phyloP scores from a whole-genome alignment of 2,113 vertebrate genomes.

The Daphoenositta chrysoptera region DNA sequence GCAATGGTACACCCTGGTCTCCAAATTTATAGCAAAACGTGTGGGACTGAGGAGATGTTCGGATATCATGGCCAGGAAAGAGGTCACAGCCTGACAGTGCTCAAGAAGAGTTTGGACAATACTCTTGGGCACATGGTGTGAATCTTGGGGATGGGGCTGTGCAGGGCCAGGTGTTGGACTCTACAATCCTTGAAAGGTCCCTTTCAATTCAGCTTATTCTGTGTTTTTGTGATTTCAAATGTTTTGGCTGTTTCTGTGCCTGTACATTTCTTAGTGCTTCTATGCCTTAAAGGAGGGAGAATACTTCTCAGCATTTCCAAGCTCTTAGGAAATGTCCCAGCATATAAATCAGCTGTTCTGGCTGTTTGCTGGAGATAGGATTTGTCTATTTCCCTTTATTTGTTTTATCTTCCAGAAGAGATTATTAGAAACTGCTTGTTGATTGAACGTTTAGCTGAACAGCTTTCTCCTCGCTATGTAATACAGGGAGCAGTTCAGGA shows the following conservation, averaged over 20 bases:
- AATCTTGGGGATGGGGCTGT: not conserved
- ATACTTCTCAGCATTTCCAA: not conserved
- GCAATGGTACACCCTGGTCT: not conserved
- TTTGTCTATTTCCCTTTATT: slow-evolving; percentile 8
- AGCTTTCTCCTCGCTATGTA: not conserved
- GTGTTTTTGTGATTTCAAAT: not conserved
- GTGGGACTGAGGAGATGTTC: not conserved
- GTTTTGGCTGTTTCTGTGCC: not conserved
- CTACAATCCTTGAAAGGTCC: not conserved
- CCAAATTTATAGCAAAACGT: not conserved
- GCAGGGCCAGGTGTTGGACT: not conserved
- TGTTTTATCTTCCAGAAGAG: slow-evolving; percentile 33
- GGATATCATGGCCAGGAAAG: not conserved
- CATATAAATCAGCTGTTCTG: not conserved
- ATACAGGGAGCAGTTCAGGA: not conserved
- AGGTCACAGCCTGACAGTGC: not conserved
- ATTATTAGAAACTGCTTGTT: not conserved
- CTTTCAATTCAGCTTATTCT: not conserved
- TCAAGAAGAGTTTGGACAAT: fast-evolving
- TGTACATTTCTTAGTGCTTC: not conserved
- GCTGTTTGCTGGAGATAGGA: not conserved
- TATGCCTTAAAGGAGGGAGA: not conserved
- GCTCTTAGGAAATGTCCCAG: not conserved
- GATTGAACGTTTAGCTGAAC: not conserved
- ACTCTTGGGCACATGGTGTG: not conserved